Conservation (phyloP, 1,140 invertebrate species). For the Orius laevigatus region DNA sequence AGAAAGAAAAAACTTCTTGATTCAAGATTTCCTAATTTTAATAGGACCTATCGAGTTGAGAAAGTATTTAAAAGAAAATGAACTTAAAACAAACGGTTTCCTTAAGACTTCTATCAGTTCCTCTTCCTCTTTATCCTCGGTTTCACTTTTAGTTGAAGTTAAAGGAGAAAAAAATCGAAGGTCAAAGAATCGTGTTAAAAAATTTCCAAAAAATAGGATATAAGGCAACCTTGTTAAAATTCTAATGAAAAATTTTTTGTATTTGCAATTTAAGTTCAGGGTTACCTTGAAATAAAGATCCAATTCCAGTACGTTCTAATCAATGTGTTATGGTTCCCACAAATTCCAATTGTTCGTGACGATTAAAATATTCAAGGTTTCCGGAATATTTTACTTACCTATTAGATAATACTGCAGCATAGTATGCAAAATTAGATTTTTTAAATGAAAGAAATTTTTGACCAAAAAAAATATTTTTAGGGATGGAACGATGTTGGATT, state of each 20-base stretch:
- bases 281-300: too few relatives aligned
- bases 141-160: too few relatives aligned
- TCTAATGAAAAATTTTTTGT: too few relatives aligned
- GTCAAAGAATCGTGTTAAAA: too few relatives aligned
- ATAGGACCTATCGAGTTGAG: not conserved
- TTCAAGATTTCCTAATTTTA: not conserved
- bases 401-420: not conserved
- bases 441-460: not conserved
- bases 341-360: not conserved
- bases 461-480: conserved; percentile 29
- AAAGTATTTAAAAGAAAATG: not conserved
- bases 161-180: too few relatives aligned
- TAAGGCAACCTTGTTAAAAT: too few relatives aligned
- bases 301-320: too few relatives aligned
- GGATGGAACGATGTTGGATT: conserved; percentile 83
- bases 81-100: not conserved
- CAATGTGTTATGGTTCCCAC: too few relatives aligned
- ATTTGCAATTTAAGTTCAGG: too few relatives aligned
- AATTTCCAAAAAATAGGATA: too few relatives aligned
- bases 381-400: not conserved
- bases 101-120: not conserved
- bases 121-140: not conserved
- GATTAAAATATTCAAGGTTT: not conserved
- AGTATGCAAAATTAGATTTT: not conserved
- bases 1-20: not conserved